Evolutionary conservation across 2,888 invertebrate genomes (phyloP).

Genomic region (Cheilosia vernalis): DNA sequence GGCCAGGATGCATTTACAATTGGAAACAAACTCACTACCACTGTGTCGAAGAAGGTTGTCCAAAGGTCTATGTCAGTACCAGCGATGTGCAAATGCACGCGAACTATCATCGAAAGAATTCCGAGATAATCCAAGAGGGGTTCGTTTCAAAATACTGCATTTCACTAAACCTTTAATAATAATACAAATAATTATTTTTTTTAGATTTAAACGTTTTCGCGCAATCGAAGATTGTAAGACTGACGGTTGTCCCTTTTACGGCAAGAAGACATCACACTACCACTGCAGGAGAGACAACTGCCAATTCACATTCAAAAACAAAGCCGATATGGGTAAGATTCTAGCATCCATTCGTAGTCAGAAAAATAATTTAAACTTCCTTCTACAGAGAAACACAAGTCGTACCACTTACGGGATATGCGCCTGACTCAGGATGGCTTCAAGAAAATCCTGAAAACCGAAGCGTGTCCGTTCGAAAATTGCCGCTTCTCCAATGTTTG

Average conservation of each 20-base stretch:
- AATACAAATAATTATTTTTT: background rate
- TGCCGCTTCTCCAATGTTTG: slow-evolving; percentile 97
- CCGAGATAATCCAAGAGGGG: slow-evolving; percentile 98
- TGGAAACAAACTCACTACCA: slow-evolving; percentile 88
- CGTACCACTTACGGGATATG: slow-evolving; percentile 98
- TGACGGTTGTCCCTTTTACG: slow-evolving; percentile 94
- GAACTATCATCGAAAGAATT: slow-evolving; percentile 98
- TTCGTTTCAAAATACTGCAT: slow-evolving; percentile 22
- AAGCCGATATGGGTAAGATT: slow-evolving; percentile 98
- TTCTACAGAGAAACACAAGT: slow-evolving; percentile 97
- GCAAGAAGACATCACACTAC: slow-evolving; percentile 98
- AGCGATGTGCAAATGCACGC: slow-evolving; percentile 99
- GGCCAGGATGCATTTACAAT: slow-evolving; percentile 93
- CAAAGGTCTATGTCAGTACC: slow-evolving; percentile 98
- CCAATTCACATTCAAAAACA: slow-evolving; percentile 98
- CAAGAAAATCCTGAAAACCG: slow-evolving; percentile 99
- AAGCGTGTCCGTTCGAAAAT: slow-evolving; percentile 94
- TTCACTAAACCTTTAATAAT: background rate
- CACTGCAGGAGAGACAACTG: slow-evolving; percentile 96
- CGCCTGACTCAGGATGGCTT: slow-evolving; percentile 97
- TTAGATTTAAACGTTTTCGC: slow-evolving; percentile 94
- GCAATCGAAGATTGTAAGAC: slow-evolving; percentile 98
- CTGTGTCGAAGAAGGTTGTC: slow-evolving; percentile 96
- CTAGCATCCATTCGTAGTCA: background rate
- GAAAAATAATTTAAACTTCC: background rate